A percentile compares a stretch with the other conserved stretches of the same genome.
Conservation (phyloP, 2,888 invertebrate genomes). For the Sepioteuthis lessoniana region DNA sequence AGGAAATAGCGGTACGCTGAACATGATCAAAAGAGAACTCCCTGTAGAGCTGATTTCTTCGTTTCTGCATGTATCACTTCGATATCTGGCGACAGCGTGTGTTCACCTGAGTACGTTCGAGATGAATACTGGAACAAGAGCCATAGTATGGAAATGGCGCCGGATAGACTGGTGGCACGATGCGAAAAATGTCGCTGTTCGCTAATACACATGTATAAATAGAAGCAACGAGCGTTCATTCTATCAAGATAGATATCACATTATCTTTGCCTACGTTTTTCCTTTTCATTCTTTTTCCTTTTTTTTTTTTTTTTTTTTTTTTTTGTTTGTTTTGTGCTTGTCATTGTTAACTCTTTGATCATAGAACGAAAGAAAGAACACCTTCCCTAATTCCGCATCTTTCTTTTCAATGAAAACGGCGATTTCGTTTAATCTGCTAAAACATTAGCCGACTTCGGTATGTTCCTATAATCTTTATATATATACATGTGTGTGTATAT, state of each 20-base stretch:
- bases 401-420: neutral
- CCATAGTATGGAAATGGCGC: neutral
- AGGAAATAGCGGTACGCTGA: neutral
- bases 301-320: neutral
- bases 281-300: neutral
- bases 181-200: neutral
- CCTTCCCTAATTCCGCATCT: neutral
- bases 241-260: neutral
- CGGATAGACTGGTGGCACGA: neutral
- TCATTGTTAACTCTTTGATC: neutral
- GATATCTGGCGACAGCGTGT: neutral
- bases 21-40: constrained; percentile 20
- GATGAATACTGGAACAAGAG: neutral
- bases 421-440: neutral
- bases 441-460: too few relatives aligned
- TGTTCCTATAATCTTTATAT: too few relatives aligned
- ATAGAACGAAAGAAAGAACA: neutral
- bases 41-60: neutral
- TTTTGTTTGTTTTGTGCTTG: too few relatives aligned
- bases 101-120: neutral
- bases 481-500: too few relatives aligned
- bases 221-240: neutral
- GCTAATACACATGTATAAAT: neutral
- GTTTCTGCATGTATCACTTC: neutral
- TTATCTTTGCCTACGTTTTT: neutral